Percentiles rank a stretch among this genome's conserved stretches.
These are phyloP conservation scores for Schizaphis graminum DNA, from an alignment of 2,888 invertebrate species.

Conservation along the genomic window DNA sequence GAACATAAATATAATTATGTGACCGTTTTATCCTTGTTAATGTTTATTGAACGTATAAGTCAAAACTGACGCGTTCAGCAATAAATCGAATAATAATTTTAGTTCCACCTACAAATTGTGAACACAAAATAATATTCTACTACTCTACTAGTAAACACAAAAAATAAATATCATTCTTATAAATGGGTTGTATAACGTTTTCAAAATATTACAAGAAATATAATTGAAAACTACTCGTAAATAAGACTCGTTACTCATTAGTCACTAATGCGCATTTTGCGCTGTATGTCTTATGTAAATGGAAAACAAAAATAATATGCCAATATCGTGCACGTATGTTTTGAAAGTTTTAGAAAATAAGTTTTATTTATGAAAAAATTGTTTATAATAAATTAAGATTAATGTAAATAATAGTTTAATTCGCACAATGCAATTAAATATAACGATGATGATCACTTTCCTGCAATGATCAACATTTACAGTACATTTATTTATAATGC, in stretches of 20 bases:
- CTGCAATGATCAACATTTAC: background rate
- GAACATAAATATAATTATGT: background rate
- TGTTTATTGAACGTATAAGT: background rate
- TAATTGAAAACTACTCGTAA: background rate
- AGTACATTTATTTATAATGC: background rate
- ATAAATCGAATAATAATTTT: background rate
- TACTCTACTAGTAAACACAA: background rate
- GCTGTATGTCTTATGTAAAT: background rate
- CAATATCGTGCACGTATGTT: background rate
- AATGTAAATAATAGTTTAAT: background rate
- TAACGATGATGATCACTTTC: background rate
- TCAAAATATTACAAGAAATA: background rate
- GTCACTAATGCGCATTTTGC: background rate
- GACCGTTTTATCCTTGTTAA: background rate
- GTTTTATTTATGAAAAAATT: background rate
- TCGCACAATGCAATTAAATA: background rate
- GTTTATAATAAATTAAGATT: background rate
- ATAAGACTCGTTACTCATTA: background rate
- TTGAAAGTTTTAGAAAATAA: background rate
- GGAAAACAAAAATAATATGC: background rate
- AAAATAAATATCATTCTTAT: background rate
- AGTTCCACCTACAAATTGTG: background rate
- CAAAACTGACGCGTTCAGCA: background rate
- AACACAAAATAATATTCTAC: background rate
- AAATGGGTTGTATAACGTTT: background rate